Evolutionary conservation across 2,113 vertebrate species (phyloP).

Genomic region (Cephalopterus ornatus): DNA sequence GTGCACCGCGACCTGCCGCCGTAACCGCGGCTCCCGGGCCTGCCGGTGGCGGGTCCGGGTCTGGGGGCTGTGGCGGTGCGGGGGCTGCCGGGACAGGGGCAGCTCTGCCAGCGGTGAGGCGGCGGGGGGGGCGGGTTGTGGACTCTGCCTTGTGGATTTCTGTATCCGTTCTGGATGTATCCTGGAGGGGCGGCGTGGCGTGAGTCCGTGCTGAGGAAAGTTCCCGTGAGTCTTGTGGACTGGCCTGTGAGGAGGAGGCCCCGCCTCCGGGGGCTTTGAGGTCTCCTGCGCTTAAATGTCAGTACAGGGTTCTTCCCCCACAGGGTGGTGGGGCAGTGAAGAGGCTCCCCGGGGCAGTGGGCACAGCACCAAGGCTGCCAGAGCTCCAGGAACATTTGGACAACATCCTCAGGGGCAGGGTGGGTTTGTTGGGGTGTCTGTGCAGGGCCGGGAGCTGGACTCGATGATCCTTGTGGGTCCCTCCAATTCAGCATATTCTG

Average conservation of each 20-base stretch:
- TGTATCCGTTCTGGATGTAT: too few relatives aligned
- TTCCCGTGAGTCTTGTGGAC: neutral
- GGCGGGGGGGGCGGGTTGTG: rapidly evolving
- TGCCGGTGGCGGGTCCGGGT: neutral
- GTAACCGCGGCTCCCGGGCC: too few relatives aligned
- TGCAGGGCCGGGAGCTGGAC: rapidly evolving
- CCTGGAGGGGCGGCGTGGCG: rapidly evolving
- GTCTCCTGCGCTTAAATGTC: rapidly evolving
- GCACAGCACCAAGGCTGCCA: neutral
- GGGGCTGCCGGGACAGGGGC: neutral
- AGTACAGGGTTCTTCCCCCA: neutral
- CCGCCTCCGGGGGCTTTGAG: neutral
- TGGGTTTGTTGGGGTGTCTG: neutral
- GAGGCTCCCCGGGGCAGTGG: neutral
- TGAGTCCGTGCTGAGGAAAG: rapidly evolving
- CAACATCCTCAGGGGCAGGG: rapidly evolving
- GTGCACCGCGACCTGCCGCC: rapidly evolving
- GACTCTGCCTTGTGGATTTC: rapidly evolving
- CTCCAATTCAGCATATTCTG: neutral
- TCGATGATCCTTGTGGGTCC: neutral
- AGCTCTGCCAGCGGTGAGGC: rapidly evolving
- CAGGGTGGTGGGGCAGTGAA: neutral
- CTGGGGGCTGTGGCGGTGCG: neutral
- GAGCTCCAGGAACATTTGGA: rapidly evolving
- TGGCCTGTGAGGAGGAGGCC: neutral